Base-by-base conservation (phyloP, 2,797 vertebrate genomes). In the Rousettus madagascariensis region DNA sequence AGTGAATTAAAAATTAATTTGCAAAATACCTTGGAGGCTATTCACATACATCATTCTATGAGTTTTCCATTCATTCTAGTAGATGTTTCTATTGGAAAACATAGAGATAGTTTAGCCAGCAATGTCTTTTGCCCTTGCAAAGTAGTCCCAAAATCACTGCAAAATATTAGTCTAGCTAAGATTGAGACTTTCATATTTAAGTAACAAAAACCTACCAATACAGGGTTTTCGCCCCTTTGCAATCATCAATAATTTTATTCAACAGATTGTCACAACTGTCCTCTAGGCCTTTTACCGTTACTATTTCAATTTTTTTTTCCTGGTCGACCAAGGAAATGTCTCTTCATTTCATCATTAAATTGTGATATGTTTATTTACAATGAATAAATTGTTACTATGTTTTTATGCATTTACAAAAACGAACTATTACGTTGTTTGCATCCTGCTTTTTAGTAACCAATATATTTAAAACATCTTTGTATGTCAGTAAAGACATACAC, bases 91-190 rank as follows among this genome's bases (percentile, higher is more conserved):
- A 49, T 33, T 86, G 6, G 55, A 12, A 94, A 79, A 19, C 33
- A 86, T 38, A 88, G 11, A 83, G 51, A 83, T 55, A 49, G 22
- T 71, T 69, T 69, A 92, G 49, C 38, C 57, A 78, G 24, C 19
- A 88, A 85, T 28, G 24, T 19, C 30, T 41, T 95, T 46, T 84
- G 49, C 17, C 22, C 33, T 82, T 30, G 33, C 16, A 77, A 92
- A 79, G 89, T 26, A 66, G 49, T 79, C 51, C 69, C 51, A 51
- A 80, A 38, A 46, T 8, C 43, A 80, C 13, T 86, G 43, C 2
- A 80, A 72, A 85, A 89, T 68, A 43, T 19, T 89, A 49, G 88
- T 72, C 15, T n/a, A 90, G 24, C 59, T 89, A 89, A 89, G 57
- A 86, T 6, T 83, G 63, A 91, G 19, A 84, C 30, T 71, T 93